Evolutionary conservation across 2,888 invertebrate species (phyloP), one percentile per base, ranked within the genome.

Genomic region (Poecilobothrus nobilitatus): DNA sequence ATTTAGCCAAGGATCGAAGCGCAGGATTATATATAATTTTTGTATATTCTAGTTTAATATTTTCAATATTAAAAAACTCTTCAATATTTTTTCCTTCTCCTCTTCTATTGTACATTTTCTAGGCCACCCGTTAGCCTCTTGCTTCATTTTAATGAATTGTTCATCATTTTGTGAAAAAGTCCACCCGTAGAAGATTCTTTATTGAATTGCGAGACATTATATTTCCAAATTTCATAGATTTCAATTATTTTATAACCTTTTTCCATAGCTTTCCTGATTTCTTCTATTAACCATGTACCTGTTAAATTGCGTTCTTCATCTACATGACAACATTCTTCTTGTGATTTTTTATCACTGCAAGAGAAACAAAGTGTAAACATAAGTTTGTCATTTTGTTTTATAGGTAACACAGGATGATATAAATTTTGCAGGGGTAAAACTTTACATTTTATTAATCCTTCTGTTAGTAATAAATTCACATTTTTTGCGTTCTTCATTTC

Each of bases 341-440:
- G 34, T 7, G 5, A 7, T 8, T 34, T 34, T 5, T 34, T 34
- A 34, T 5, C 77, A 66, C 67, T 72, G 69, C 74, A 74, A 5
- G 66, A 68, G 8, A 69, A 66, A 71, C 76, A 76, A 10, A 77
- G 68, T 2, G 74, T 67, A 71, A 76, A 78, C 66, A 74, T 72
- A 0, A 76, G 67, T 64, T 76, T 75, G 1, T 73, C 70, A 41
- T 74, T 71, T 18, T 73, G 73, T 68, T 69, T 71, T 8, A 71
- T 70, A 0, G 77, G 76, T 0, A 78, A 66, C 1, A 78, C 76
- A 1, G 76, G 77, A 61, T 75, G 74, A 66, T 74, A 76, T 2
- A 78, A 67, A 5, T 71, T 67, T 61, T 72, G 44, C 0, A 75
- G 69, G 10, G 71, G 68, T 15, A 65, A 5, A 33, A 70, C 63